Conservation (phyloP, 2,797 vertebrate genomes). For the Cottoperca gobio region DNA sequence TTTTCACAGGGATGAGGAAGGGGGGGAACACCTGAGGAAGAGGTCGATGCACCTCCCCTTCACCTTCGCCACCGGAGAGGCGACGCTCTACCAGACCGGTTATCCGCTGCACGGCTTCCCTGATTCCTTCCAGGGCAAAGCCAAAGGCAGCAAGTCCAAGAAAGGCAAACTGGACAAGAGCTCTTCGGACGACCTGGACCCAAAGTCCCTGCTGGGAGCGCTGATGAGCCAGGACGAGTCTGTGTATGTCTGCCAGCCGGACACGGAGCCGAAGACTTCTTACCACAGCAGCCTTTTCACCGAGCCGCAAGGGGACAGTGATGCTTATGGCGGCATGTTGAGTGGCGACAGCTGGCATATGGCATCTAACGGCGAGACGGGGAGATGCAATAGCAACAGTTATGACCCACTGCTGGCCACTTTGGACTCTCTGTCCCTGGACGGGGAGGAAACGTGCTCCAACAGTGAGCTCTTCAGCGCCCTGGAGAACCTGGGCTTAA, state of each 20-base stretch:
- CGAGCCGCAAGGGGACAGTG: constrained; percentile 23
- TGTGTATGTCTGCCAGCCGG: constrained; percentile 77
- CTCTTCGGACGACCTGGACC: constrained; percentile 59
- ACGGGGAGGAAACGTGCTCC: constrained; percentile 79
- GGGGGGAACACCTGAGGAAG: constrained; percentile 86
- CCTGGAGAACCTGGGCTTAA: constrained; percentile 84
- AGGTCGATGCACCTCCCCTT: constrained; percentile 87
- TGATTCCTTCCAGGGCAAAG: constrained; percentile 70
- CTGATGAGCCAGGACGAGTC: constrained; percentile 87
- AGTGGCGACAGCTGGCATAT: constrained; percentile 40
- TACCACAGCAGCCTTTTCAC: constrained; percentile 64
- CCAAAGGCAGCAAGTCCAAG: constrained; percentile 74
- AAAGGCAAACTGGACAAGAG: constrained; percentile 73
- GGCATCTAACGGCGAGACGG: constrained; percentile 10
- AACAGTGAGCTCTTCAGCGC: constrained; percentile 84
- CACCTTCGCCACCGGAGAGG: constrained; percentile 88
- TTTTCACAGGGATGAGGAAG: constrained; percentile 85
- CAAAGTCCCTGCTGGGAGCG: constrained; percentile 83
- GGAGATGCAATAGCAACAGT: constrained; percentile 25
- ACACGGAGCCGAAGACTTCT: constrained; percentile 55
- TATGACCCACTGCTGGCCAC: constrained; percentile 84
- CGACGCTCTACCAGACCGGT: constrained; percentile 85
- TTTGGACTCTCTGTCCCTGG: constrained; percentile 82
- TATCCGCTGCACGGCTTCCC: constrained; percentile 75
- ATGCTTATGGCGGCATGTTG: neutral